phyloP scores from a whole-genome alignment of 2,113 vertebrate genomes.

The Coregonus clupeaformis region DNA sequence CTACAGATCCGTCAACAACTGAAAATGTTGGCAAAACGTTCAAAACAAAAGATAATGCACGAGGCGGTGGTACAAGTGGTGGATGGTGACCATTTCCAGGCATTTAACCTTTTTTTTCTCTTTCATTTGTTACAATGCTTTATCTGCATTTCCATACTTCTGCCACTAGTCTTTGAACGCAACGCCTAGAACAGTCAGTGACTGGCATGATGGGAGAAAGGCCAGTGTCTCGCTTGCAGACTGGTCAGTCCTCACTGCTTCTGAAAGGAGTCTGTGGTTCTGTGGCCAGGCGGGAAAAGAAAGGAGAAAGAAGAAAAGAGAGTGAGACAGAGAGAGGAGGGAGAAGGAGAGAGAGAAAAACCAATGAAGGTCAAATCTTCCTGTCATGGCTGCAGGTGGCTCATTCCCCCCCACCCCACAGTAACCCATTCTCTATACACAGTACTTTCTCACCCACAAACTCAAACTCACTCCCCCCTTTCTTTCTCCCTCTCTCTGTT shows the following conservation, averaged over 20 bases:
- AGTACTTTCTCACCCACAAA: conserved; percentile 62
- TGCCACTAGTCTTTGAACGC: conserved; percentile 87
- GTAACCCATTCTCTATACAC: conserved; percentile 50
- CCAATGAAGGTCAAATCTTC: conserved; percentile 89
- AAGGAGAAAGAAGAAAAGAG: conserved; percentile 24
- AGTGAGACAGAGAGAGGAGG: conserved; percentile 35
- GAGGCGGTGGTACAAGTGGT: conserved; percentile 74
- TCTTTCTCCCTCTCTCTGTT: not conserved
- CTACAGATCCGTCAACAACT: conserved; percentile 37
- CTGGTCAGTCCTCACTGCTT: conserved; percentile 66
- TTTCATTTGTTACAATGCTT: conserved; percentile 74
- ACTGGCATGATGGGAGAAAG: conserved; percentile 76
- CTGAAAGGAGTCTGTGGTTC: conserved; percentile 77
- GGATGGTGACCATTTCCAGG: conserved; percentile 82
- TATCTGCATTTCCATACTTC: conserved; percentile 93
- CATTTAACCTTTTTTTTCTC: conserved; percentile 76
- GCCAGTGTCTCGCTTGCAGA: conserved; percentile 68
- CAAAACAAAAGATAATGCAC: conserved; percentile 52
- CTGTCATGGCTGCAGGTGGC: conserved; percentile 85
- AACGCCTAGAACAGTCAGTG: conserved; percentile 80
- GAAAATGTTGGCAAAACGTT: conserved; percentile 57
- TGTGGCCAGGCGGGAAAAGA: conserved; percentile 60
- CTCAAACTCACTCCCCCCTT: conserved; percentile 27
- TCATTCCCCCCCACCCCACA: conserved; percentile 72
- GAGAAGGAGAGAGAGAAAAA: conserved; percentile 23